phyloP scores from a whole-genome alignment of 2,113 vertebrate genomes.

The Spilogale gracilis region DNA sequence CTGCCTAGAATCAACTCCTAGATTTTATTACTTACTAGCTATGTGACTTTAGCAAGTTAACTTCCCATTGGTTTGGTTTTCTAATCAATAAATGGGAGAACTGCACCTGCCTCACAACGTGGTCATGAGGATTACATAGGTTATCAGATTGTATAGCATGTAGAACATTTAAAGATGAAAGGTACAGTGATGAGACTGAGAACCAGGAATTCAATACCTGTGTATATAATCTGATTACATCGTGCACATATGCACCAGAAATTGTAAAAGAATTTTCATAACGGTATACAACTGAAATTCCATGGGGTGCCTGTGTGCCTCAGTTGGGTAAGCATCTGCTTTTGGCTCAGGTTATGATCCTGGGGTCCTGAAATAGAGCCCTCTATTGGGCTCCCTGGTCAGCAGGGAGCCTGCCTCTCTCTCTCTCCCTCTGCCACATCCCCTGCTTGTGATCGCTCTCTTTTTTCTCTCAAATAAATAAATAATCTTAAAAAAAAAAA shows the following conservation, averaged over 20 bases:
- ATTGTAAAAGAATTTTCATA: neutral
- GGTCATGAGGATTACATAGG: slow-evolving; percentile 22
- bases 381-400: neutral
- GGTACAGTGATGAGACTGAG: neutral
- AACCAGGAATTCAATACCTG: neutral
- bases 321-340: neutral
- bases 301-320: neutral
- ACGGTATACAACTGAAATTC: slow-evolving; percentile 46
- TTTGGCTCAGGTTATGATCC: neutral
- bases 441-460: neutral
- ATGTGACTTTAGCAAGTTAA: neutral
- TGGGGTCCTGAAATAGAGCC: neutral
- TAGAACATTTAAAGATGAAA: neutral
- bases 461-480: too few species aligned
- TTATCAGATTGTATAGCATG: neutral
- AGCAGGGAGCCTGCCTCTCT: neutral
- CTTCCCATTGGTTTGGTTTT: slow-evolving; percentile 35
- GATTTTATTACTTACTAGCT: slow-evolving; percentile 27
- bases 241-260: neutral
- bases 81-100: slow-evolving; percentile 12
- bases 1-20: neutral
- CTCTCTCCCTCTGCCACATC: neutral
- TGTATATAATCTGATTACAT: neutral
- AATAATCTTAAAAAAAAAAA: too few species aligned
- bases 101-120: neutral